Conservation (phyloP, 2,888 invertebrate genomes). For the Masnerella sp. region DNA sequence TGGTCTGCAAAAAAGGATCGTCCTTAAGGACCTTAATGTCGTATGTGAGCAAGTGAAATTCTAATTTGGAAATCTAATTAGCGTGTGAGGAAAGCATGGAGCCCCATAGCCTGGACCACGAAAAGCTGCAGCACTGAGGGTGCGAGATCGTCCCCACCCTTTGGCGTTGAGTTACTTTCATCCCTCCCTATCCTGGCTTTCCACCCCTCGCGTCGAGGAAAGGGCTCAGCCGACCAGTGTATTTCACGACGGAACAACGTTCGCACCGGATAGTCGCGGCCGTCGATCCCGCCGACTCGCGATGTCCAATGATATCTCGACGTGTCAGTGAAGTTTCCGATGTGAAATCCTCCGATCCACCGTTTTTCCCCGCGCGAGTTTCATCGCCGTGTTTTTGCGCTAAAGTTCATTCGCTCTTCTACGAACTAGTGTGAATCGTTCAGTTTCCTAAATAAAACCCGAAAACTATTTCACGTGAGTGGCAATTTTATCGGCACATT, state of each 20-base stretch:
- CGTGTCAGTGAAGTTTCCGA: constrained; percentile 35
- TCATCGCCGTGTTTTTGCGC: background rate
- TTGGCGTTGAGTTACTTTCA: constrained; percentile 51
- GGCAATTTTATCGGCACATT: too few relatives aligned
- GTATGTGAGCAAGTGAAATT: constrained; percentile 33
- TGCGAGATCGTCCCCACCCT: constrained; percentile 60
- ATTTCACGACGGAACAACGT: constrained; percentile 70
- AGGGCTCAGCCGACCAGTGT: constrained; percentile 74
- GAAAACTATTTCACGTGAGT: background rate
- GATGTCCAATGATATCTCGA: constrained; percentile 31
- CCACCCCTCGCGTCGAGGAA: constrained; percentile 64
- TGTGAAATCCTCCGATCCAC: constrained; percentile 13
- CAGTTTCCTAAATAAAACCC: background rate
- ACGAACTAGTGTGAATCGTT: constrained; percentile 16
- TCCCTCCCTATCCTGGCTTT: constrained; percentile 46
- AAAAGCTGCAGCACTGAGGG: constrained; percentile 69
- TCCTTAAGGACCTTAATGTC: constrained; percentile 4
- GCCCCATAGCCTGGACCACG: constrained; percentile 66
- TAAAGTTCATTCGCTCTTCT: constrained; percentile 14
- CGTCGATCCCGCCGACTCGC: too few relatives aligned
- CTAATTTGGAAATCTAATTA: constrained; percentile 53
- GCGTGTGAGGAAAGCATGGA: constrained; percentile 48
- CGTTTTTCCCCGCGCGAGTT: constrained; percentile 11
- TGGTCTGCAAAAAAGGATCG: too few relatives aligned
- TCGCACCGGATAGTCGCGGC: constrained; percentile 59